These are phyloP conservation scores for Plectus sambesii DNA, from an alignment of 1,140 invertebrate species.

Conservation along the genomic window DNA sequence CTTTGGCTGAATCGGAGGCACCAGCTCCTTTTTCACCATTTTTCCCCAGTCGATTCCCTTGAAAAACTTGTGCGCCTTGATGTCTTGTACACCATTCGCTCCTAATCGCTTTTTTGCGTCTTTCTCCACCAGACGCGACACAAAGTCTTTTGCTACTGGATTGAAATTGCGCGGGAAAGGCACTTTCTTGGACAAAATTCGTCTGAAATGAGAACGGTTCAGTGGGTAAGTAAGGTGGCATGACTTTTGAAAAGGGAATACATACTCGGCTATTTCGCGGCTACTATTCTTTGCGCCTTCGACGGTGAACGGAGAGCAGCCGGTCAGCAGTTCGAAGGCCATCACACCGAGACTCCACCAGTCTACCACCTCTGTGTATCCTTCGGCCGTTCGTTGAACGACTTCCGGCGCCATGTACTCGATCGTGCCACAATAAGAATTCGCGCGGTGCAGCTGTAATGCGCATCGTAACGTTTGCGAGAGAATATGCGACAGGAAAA, in stretches of 20 bases:
- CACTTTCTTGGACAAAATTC: constrained; percentile 73
- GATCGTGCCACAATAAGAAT: constrained; percentile 94
- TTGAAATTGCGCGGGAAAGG: constrained; percentile 66
- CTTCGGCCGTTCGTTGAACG: constrained; percentile 64
- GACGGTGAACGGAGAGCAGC: constrained; percentile 90
- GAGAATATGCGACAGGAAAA: background rate
- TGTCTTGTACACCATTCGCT: constrained; percentile 65
- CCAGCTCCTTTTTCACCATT: constrained; percentile 59
- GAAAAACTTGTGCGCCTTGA: constrained; percentile 76
- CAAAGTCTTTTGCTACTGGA: constrained; percentile 56
- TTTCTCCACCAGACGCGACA: constrained; percentile 67
- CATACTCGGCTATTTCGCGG: constrained; percentile 73
- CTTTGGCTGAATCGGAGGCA: constrained; percentile 68
- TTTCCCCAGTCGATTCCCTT: constrained; percentile 64
- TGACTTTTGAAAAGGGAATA: constrained; percentile 9
- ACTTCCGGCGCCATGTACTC: constrained; percentile 86
- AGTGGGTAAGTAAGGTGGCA: background rate
- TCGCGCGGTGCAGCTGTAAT: constrained; percentile 61
- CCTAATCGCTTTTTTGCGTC: constrained; percentile 73
- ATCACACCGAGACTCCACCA: constrained; percentile 58
- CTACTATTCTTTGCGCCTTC: constrained; percentile 82
- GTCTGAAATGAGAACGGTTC: constrained; percentile 46
- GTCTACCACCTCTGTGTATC: constrained; percentile 78
- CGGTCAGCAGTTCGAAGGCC: constrained; percentile 88
- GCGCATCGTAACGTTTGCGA: background rate